Evolutionary conservation across 92 coral and sea anemone genomes (phyloP), one percentile per base, ranked within the genome.

Genomic region (Epizoanthus rinbou): DNA sequence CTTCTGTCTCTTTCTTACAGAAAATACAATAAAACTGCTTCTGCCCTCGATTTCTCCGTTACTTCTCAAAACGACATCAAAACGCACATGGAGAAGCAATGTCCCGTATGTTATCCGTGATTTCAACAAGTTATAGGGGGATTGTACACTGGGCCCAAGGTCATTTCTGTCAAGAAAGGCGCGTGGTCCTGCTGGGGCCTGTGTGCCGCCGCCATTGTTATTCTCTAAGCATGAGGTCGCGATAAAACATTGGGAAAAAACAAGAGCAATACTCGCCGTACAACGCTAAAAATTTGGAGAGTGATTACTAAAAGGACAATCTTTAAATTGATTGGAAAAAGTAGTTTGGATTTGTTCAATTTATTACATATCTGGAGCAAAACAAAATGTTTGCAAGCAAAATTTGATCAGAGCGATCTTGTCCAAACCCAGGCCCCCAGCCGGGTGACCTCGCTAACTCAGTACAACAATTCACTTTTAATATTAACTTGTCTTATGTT

Each of bases 181-280:
- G 64, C 50, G 64, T 13, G 64, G 43, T 23, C 63, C 57, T 11
- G 25, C 45, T 3, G 63, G 63, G 57, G 79, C 57, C 63, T 73
- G 79, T 21, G 76, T 74, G 64, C 79, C 79, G 25, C 79, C 64
- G 47, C 64, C 79, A 54, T 74, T 74, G 79, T 74, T 74, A 50
- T 74, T 5, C 64, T 3, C 23, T 45, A 74, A 8, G 64, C 79
- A 11, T 25, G 64, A 54, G 64, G 50, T 73, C 78, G 14, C 17
- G 64, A 5, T 23, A 74, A 54, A 74, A 53, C 64, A 53, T 72
- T 33, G 76, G 31, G 52, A 72, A 31, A 52, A 45, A 72, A 47
- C 21, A 23, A 5, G 52, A 6, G 79, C 31, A 11, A 59, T 52
- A 24, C 28, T 73, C 64, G 21, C 79, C 31, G 56, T 22, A 53